These are phyloP conservation scores for Sesia apiformis DNA, from an alignment of 2,888 invertebrate genomes.

Conservation along the genomic window DNA sequence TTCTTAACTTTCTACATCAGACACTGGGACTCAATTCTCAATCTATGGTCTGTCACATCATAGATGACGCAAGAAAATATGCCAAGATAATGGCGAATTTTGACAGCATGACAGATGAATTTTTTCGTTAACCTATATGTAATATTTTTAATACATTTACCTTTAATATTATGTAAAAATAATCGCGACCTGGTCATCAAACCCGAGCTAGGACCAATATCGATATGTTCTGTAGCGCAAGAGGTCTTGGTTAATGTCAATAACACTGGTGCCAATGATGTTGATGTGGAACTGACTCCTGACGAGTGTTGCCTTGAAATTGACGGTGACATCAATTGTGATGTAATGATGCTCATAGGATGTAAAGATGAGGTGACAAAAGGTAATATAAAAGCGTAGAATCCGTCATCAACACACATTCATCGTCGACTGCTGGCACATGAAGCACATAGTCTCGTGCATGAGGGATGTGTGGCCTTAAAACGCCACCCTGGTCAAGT, in stretches of 20 bases:
- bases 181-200: constrained; percentile 23
- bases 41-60: no score
- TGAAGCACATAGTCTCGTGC: no score
- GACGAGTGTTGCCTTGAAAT: constrained; percentile 42
- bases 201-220: constrained; percentile 22
- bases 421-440: no score
- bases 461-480: no score
- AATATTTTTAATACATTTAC: constrained; percentile 31
- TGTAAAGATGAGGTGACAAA: constrained; percentile 24
- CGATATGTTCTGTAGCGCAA: constrained; percentile 30
- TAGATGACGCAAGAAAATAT: no score
- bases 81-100: background rate
- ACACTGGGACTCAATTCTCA: no score
- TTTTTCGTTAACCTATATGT: constrained; percentile 23
- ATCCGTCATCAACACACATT: no score
- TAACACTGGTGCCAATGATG: constrained; percentile 32
- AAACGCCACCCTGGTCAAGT: no score
- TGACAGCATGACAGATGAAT: constrained; percentile 33
- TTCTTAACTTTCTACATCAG: no score
- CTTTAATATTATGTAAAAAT: constrained; percentile 19
- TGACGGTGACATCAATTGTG: constrained; percentile 28
- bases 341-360: constrained; percentile 30
- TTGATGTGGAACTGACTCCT: constrained; percentile 31
- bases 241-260: constrained; percentile 33
- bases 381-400: constrained; percentile 19